A percentile compares a stretch with the other conserved stretches of the same genome.
Evolutionary conservation across 2,888 invertebrate genomes (phyloP).

Genomic region (Platypus cylindrus): DNA sequence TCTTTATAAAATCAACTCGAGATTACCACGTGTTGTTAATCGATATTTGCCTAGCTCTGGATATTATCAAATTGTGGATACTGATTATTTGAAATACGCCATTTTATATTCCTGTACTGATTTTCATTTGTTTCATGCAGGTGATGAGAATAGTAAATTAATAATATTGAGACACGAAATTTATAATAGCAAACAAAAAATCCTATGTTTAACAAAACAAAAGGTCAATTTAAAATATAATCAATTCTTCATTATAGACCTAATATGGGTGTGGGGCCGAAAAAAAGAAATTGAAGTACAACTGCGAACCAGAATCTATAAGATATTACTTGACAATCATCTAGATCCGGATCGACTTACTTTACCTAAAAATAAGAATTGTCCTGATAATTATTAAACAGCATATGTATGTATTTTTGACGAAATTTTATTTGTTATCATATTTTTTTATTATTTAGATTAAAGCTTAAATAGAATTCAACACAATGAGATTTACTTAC

Average conservation of each 20-base stretch:
- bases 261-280: conserved; percentile 60
- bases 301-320: conserved; percentile 52
- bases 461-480: no score
- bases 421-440: no score
- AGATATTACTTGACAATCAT: conserved; percentile 43
- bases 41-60: conserved; percentile 60
- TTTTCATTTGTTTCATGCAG: conserved; percentile 48
- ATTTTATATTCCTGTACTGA: conserved; percentile 63
- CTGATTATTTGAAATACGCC: conserved; percentile 60
- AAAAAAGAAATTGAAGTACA: conserved; percentile 50
- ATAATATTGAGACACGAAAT: no score
- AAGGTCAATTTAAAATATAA: no score
- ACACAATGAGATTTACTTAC: no score
- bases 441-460: no score
- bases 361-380: conserved; percentile 56
- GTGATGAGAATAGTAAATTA: conserved; percentile 31
- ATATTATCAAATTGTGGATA: conserved; percentile 55
- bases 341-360: conserved; percentile 59
- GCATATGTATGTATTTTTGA: no score
- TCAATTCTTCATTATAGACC: conserved; percentile 42
- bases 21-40: conserved; percentile 51
- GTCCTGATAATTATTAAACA: conserved; percentile 27
- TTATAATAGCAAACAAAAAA: no score
- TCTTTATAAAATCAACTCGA: conserved; percentile 46
- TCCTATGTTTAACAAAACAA: not conserved